These are phyloP conservation scores for Carduelis carduelis DNA, from an alignment of 2,797 vertebrate species.

Conservation along the genomic window DNA sequence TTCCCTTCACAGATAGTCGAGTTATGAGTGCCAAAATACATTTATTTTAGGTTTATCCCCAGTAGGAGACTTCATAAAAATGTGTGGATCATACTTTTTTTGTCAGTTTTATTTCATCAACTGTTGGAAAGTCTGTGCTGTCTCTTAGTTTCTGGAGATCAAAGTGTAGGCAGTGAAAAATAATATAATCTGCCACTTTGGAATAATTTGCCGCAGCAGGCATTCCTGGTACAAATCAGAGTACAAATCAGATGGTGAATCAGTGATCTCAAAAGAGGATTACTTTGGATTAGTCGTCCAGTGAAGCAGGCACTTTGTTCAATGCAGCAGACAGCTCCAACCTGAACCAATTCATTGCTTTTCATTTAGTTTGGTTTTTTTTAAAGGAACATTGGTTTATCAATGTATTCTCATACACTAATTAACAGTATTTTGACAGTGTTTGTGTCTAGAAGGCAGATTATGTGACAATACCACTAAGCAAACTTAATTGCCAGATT, in stretches of 20 bases:
- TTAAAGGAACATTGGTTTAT: background rate
- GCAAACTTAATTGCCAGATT: background rate
- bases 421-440: background rate
- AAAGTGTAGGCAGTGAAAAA: background rate
- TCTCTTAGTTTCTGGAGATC: background rate
- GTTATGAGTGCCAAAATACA: background rate
- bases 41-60: background rate
- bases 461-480: background rate
- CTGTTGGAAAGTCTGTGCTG: background rate
- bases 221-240: slow-evolving; percentile 16
- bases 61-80: background rate
- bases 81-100: background rate
- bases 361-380: background rate
- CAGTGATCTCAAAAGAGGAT: slow-evolving; percentile 39
- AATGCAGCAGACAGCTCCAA: slow-evolving; percentile 4
- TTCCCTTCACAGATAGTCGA: background rate
- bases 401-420: background rate
- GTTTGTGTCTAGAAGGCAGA: background rate
- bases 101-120: background rate
- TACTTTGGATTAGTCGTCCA: slow-evolving; percentile 45
- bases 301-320: slow-evolving; percentile 32
- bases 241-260: slow-evolving; percentile 19
- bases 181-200: slow-evolving; percentile 3
- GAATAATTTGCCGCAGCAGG: slow-evolving; percentile 18
- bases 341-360: background rate